A percentile compares a stretch with the other conserved stretches of the same genome.
phyloP scores from a whole-genome alignment of 2,797 vertebrate species.

The Falco biarmicus region DNA sequence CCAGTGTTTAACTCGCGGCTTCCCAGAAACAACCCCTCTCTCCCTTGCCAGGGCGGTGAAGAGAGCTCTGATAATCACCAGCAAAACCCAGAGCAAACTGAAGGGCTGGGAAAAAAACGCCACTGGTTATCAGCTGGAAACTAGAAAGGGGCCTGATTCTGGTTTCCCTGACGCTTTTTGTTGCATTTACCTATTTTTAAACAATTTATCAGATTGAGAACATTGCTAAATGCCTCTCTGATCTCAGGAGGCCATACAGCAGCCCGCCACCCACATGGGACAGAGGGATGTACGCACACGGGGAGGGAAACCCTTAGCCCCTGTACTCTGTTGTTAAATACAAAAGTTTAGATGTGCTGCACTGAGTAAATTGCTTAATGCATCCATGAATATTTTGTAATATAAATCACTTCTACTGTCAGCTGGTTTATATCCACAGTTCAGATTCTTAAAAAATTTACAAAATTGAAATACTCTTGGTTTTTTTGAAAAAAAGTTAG shows the following conservation, averaged over 20 bases:
- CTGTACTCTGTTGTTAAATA: rapidly evolving
- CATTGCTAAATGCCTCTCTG: neutral
- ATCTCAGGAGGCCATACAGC: neutral
- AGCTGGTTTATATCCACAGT: neutral
- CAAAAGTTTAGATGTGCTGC: rapidly evolving
- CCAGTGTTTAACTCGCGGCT: rapidly evolving
- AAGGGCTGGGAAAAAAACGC: rapidly evolving
- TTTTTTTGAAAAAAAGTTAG: neutral
- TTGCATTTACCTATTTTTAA: neutral
- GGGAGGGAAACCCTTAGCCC: neutral
- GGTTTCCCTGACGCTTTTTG: neutral
- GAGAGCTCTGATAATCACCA: neutral
- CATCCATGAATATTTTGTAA: neutral
- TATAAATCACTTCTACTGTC: neutral
- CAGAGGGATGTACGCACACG: rapidly evolving
- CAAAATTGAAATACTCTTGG: neutral
- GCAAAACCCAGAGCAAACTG: neutral
- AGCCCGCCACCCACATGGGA: neutral
- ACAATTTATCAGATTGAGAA: neutral
- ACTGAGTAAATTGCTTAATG: neutral
- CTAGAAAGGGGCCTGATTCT: neutral
- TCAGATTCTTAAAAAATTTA: neutral
- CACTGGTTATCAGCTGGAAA: neutral
- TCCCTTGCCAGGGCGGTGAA: neutral
- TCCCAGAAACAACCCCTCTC: neutral